Percentiles rank a stretch among this genome's conserved stretches.
Evolutionary conservation across 2,113 vertebrate species (phyloP).

Genomic region (Cervus canadensis): DNA sequence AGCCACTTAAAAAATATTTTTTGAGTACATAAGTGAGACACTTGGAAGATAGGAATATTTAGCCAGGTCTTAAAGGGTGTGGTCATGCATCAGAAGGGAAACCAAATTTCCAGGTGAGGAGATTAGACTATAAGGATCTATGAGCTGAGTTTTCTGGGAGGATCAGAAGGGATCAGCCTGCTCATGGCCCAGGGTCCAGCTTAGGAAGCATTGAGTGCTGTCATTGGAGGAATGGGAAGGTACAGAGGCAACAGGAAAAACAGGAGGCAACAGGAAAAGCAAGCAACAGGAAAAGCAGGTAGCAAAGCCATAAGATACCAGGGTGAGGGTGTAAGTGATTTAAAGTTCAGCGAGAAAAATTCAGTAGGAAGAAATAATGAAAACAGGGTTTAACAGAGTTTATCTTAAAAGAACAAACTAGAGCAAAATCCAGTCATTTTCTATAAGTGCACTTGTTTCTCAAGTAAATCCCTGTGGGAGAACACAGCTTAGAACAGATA

Average conservation of each 20-base stretch:
- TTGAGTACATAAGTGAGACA: neutral
- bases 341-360: neutral
- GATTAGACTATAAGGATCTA: neutral
- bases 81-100: neutral
- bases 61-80: neutral
- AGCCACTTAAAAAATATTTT: neutral
- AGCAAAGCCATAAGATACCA: neutral
- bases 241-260: neutral
- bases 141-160: neutral
- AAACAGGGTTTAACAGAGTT: neutral
- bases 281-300: neutral
- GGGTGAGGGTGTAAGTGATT: neutral
- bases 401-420: neutral
- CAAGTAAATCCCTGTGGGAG: neutral
- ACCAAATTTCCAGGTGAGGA: neutral
- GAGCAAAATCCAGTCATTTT: neutral
- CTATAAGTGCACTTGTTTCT: neutral
- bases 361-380: neutral
- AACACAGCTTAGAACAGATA: neutral
- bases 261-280: neutral
- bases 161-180: neutral
- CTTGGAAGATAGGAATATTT: neutral
- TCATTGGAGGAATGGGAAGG: neutral
- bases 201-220: neutral
- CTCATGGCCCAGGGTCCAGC: neutral